Percentiles rank a stretch among this genome's conserved stretches.
These are phyloP conservation scores for Corella eumyota DNA, from an alignment of 23 tunicate species.

Conservation along the genomic window DNA sequence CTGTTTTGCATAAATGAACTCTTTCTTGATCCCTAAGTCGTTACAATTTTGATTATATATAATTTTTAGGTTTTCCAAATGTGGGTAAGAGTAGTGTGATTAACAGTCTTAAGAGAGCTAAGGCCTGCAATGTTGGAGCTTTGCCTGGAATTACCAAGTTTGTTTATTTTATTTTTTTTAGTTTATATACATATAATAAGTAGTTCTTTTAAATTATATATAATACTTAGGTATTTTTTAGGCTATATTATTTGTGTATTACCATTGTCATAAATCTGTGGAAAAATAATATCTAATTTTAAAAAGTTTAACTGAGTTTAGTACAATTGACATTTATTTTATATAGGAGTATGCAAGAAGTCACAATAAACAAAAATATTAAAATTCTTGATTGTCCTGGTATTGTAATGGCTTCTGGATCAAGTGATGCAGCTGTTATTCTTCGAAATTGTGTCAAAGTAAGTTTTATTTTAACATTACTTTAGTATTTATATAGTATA, in stretches of 20 bases:
- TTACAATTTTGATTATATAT: no score
- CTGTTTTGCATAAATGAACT: no score
- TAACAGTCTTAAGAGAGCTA: constrained; percentile 79
- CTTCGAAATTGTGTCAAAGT: constrained; percentile 83
- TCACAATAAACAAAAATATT: constrained; percentile 64
- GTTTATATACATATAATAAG: background rate
- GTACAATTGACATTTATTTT: no score
- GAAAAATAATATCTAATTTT: no score
- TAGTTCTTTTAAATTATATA: background rate
- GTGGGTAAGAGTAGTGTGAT: constrained; percentile 97
- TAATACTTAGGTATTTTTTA: background rate
- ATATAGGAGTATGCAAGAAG: constrained; percentile 68
- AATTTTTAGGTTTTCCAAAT: constrained; percentile 73
- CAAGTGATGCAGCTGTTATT: constrained; percentile 48
- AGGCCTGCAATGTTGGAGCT: constrained; percentile 84
- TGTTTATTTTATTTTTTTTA: constrained; percentile 1
- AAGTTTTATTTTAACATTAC: background rate
- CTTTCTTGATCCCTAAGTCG: no score
- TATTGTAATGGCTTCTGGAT: constrained; percentile 74
- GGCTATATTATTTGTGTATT: background rate
- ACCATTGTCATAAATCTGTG: no score
- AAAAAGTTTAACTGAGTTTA: no score
- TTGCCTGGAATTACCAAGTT: constrained; percentile 85
- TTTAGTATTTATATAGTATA: background rate
- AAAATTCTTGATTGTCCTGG: constrained; percentile 96